Percentiles rank a stretch among this genome's conserved stretches.
Conservation (phyloP, 1,140 invertebrate genomes). For the Ostrea edulis region DNA sequence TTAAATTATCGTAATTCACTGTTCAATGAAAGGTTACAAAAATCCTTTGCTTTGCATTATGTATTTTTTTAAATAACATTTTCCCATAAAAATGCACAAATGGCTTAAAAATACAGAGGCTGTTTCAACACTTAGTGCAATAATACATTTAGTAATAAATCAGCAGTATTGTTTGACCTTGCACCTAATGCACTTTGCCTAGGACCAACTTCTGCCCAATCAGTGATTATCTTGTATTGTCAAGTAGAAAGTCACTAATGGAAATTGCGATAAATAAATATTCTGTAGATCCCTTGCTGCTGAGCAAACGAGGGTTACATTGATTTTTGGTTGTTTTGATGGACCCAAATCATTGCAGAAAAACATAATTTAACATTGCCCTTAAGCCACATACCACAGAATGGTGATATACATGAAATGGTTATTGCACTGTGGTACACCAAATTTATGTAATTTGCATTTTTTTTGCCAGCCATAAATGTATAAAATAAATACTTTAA, state of each 20-base stretch:
- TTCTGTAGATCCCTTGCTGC: not conserved
- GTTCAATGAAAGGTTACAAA: not conserved
- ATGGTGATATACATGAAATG: not conserved
- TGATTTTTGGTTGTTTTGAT: slow-evolving; percentile 30
- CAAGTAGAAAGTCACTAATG: slow-evolving; percentile 9
- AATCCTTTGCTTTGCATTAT: not conserved
- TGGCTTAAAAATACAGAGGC: not conserved
- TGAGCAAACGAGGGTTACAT: not conserved
- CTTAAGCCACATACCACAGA: not conserved
- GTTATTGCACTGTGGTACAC: slow-evolving; percentile 6
- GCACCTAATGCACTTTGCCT: slow-evolving; percentile 7
- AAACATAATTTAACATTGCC: not conserved
- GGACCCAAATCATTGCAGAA: not conserved
- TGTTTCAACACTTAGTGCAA: not conserved
- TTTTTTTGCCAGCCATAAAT: not conserved
- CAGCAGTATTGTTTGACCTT: not conserved
- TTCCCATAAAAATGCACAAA: not conserved
- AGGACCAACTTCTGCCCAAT: not conserved
- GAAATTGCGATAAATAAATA: slow-evolving; percentile 24
- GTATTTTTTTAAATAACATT: not conserved
- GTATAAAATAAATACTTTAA: slow-evolving; percentile 19
- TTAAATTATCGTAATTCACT: too few relatives aligned
- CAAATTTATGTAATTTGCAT: slow-evolving; percentile 10
- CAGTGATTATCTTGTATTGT: slow-evolving; percentile 1
- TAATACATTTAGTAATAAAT: not conserved